A percentile compares a stretch with the other conserved stretches of the same genome.
These are phyloP conservation scores for Lasiurus cinereus DNA, from an alignment of 2,113 vertebrate species.

Conservation along the genomic window DNA sequence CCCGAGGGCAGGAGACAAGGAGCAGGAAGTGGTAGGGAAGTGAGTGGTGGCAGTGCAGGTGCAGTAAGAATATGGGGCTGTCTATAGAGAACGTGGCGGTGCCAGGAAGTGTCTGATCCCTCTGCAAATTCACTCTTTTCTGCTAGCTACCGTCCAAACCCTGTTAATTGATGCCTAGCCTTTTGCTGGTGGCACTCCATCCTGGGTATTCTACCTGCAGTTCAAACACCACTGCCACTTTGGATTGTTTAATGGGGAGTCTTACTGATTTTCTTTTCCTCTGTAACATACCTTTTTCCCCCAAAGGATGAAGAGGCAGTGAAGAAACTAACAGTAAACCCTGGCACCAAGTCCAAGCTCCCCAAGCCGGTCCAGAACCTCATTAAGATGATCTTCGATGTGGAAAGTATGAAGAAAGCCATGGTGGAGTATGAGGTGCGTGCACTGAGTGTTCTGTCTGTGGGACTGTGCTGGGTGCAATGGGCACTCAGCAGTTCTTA, in stretches of 20 bases:
- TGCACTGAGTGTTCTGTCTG: not conserved
- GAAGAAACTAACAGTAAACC: conserved; percentile 93
- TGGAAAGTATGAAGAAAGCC: conserved; percentile 99
- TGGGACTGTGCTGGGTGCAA: not conserved
- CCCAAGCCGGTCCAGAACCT: conserved; percentile 95
- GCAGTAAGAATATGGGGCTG: no score
- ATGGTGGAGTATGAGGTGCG: conserved; percentile 99
- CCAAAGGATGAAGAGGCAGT: conserved; percentile 97
- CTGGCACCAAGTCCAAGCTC: conserved; percentile 95
- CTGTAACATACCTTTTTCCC: not conserved
- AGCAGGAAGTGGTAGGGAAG: not conserved
- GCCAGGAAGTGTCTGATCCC: not conserved
- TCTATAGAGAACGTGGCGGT: not conserved
- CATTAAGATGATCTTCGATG: conserved; percentile 97
- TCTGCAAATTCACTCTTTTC: accelerated
- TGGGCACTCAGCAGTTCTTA: not conserved
- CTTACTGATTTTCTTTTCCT: not conserved
- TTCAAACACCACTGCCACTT: not conserved
- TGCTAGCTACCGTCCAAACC: not conserved
- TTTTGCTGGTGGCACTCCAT: not conserved
- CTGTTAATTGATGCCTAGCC: not conserved
- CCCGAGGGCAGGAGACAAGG: no score
- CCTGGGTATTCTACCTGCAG: not conserved
- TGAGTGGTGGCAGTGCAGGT: accelerated
- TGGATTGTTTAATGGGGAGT: conserved; percentile 30